These are phyloP conservation scores for Tethya wilhelma DNA, from an alignment of 37 sponge, comb jelly and placozoan genomes.

Conservation along the genomic window DNA sequence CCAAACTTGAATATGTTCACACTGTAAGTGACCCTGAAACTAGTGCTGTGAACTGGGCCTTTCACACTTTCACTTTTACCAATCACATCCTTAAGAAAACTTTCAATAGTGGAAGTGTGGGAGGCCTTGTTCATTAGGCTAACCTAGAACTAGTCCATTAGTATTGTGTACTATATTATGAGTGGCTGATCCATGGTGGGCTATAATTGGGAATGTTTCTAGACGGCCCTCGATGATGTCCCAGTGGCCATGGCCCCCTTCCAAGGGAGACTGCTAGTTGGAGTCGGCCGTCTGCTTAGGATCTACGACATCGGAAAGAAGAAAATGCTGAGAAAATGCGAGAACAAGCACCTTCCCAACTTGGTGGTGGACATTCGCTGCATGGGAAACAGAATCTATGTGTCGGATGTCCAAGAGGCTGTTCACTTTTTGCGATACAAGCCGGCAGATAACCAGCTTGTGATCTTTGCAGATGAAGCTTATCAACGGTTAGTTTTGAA, in stretches of 20 bases:
- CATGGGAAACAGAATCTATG: conserved; percentile 83
- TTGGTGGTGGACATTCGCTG: conserved; percentile 85
- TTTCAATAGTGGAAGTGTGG: too few relatives aligned
- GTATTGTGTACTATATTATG: not conserved
- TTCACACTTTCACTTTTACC: too few relatives aligned
- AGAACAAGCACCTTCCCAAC: conserved; percentile 97
- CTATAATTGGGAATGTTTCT: not conserved
- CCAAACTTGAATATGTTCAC: conserved; percentile 89
- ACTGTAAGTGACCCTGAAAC: conserved; percentile 51
- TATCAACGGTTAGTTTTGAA: conserved; percentile 62
- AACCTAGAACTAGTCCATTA: too few relatives aligned
- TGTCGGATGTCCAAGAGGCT: conserved; percentile 94
- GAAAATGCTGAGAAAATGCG: conserved; percentile 98
- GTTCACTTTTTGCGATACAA: conserved; percentile 92
- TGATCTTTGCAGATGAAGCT: conserved; percentile 96
- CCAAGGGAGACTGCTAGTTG: conserved; percentile 94
- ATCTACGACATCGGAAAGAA: conserved; percentile 97
- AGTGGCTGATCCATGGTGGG: not conserved
- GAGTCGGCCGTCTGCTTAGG: conserved; percentile 87
- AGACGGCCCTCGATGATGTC: conserved; percentile 93
- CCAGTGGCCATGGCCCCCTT: conserved; percentile 90
- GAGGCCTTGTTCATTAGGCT: too few relatives aligned
- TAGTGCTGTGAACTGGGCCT: too few relatives aligned
- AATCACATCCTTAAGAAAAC: too few relatives aligned
- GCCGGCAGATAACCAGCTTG: conserved; percentile 88